phyloP scores from a whole-genome alignment of 2,113 vertebrate genomes.

The Mus musculus region GRCm39 chr16:70735001-70735500 shows the following conservation, averaged over 20 bases:
- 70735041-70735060: conserved; percentile 65
- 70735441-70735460: too few species aligned
- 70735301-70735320: too few species aligned
- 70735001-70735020: conserved; percentile 50
- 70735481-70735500: too few species aligned
- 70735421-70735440: too few species aligned
- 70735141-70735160: conserved; percentile 62
- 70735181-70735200: conserved; percentile 3
- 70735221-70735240: background rate
- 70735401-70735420: too few species aligned
- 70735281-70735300: too few species aligned
- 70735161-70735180: conserved; percentile 7
- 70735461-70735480: too few species aligned
- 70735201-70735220: background rate
- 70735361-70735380: too few species aligned
- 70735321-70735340: too few species aligned
- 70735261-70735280: background rate
- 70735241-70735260: background rate
- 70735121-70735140: conserved; percentile 59
- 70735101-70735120: conserved; percentile 45
- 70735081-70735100: conserved; percentile 64
- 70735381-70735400: too few species aligned
- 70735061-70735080: conserved; percentile 61
- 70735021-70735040: conserved; percentile 62
- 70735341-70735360: too few species aligned